phyloP scores from a whole-genome alignment of 2,113 vertebrate species.

The mouse (Mus musculus) region DNA sequence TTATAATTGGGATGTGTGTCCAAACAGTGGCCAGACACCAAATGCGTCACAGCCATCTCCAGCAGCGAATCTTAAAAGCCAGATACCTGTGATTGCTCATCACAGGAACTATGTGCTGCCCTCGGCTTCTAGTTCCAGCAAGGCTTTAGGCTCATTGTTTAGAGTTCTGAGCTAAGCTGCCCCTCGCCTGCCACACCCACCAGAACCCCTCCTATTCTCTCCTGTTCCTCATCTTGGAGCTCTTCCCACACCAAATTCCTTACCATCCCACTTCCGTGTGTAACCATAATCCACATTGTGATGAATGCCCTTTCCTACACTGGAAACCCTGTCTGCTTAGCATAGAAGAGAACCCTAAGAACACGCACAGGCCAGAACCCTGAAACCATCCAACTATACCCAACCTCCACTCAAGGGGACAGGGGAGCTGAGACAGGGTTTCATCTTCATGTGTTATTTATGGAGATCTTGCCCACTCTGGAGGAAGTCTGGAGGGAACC shows the following conservation, averaged over 20 bases:
- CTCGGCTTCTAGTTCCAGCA: background rate
- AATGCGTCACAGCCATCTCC: background rate
- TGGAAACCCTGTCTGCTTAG: background rate
- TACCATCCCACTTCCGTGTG: background rate
- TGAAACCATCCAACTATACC: background rate
- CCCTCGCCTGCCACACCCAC: background rate
- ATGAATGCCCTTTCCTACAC: background rate
- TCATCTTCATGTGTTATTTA: background rate
- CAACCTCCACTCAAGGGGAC: background rate
- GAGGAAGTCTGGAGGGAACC: background rate
- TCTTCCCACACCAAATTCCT: background rate
- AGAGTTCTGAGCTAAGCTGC: background rate
- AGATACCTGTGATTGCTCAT: background rate
- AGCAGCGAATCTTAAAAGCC: background rate
- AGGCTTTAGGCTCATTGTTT: background rate
- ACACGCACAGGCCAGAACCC: background rate
- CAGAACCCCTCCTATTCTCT: background rate
- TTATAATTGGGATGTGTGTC: background rate
- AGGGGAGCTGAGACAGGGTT: background rate
- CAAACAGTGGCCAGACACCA: background rate
- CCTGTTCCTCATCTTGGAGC: conserved; percentile 12
- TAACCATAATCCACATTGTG: fast-evolving
- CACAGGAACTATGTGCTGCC: background rate
- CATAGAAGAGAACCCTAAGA: background rate
- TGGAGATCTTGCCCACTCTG: background rate